Evolutionary conservation across 1,140 invertebrate genomes (phyloP).

Genomic region (Listronotus bonariensis): DNA sequence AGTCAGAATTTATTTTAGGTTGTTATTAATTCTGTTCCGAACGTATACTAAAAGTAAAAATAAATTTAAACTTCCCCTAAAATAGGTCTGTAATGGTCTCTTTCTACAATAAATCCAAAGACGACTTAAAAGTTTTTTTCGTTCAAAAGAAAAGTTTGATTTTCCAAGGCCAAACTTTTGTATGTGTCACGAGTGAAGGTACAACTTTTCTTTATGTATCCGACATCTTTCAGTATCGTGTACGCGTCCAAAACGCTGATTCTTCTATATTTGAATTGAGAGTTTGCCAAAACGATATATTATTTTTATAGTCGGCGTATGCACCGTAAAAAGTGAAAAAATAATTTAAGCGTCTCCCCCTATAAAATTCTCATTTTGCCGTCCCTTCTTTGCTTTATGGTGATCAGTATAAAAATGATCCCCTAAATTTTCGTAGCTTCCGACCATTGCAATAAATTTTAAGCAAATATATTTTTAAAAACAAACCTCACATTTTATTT

Average conservation of each 20-base stretch:
- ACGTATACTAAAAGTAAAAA: too few relatives aligned
- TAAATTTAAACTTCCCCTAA: too few relatives aligned
- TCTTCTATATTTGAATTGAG: slow-evolving; percentile 5
- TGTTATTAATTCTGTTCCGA: background rate
- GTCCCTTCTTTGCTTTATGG: too few relatives aligned
- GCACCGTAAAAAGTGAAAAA: slow-evolving; percentile 11
- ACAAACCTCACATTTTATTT: too few relatives aligned
- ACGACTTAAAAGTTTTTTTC: slow-evolving; percentile 3
- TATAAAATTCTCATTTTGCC: slow-evolving; percentile 4
- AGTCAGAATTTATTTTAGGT: background rate
- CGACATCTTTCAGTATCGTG: slow-evolving; percentile 6
- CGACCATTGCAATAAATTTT: too few relatives aligned
- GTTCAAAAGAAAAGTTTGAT: too few relatives aligned
- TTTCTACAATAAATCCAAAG: background rate
- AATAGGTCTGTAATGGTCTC: too few relatives aligned
- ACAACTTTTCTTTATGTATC: slow-evolving; percentile 17
- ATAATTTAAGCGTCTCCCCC: slow-evolving; percentile 6
- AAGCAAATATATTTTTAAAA: too few relatives aligned
- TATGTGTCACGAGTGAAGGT: slow-evolving; percentile 7
- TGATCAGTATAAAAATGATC: too few relatives aligned
- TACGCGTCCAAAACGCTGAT: slow-evolving; percentile 15
- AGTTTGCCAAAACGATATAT: slow-evolving; percentile 10
- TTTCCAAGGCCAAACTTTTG: background rate
- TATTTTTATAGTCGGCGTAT: slow-evolving; percentile 10
- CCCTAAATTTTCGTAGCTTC: too few relatives aligned